Evolutionary conservation across 2,113 vertebrate genomes (phyloP).

Genomic region (Plestiodon gilberti): DNA sequence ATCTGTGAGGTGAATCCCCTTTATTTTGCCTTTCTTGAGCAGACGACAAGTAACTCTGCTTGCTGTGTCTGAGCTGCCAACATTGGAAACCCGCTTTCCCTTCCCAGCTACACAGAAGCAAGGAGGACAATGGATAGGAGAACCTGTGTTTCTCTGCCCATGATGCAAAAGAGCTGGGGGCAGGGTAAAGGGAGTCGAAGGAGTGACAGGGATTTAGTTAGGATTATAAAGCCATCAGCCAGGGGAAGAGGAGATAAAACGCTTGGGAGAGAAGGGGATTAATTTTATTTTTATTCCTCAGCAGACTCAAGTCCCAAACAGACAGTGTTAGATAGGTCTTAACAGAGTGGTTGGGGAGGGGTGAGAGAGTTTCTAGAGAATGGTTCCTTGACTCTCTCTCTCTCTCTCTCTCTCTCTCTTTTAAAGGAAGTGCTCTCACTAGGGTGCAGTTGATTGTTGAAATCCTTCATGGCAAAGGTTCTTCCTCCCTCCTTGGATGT

Average conservation of each 20-base stretch:
- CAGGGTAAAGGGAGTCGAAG: slow-evolving; percentile 22
- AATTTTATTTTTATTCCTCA: slow-evolving; percentile 78
- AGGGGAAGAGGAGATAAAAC: slow-evolving; percentile 58
- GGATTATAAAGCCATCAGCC: slow-evolving; percentile 71
- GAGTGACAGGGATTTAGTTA: slow-evolving; percentile 66
- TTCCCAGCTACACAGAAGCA: fast-evolving
- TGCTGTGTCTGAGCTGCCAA: neutral
- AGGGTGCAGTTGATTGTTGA: neutral
- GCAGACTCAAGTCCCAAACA: slow-evolving; percentile 1
- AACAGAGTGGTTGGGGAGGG: too few relatives aligned
- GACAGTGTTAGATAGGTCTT: neutral
- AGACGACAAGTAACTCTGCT: neutral
- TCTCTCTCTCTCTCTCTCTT: too few relatives aligned
- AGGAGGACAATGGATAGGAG: neutral
- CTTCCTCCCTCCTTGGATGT: neutral
- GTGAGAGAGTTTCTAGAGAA: neutral
- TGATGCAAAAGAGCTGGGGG: slow-evolving; percentile 10
- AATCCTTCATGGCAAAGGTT: neutral
- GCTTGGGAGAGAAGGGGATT: slow-evolving; percentile 65
- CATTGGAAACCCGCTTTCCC: too few relatives aligned
- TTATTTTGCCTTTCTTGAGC: neutral
- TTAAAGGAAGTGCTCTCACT: neutral
- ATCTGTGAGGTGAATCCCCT: neutral
- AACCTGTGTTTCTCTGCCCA: slow-evolving; percentile 18
- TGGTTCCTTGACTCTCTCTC: neutral